Percentiles rank a stretch among this genome's conserved stretches.
Evolutionary conservation across 2,113 vertebrate genomes (phyloP).

Genomic region (Nicator chloris): DNA sequence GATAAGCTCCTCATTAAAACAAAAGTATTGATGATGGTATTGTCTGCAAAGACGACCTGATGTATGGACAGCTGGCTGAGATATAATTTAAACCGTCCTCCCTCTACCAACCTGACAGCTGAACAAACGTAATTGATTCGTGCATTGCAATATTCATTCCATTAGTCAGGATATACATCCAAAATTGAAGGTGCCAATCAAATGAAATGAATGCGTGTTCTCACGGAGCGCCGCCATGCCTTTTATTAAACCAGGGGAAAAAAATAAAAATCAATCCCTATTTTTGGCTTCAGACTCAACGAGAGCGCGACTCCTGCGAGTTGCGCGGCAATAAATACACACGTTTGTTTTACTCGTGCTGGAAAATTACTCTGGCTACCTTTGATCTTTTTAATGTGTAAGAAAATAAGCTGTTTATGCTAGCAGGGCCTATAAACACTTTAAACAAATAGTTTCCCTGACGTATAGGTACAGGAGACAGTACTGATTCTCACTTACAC

Average conservation of each 20-base stretch:
- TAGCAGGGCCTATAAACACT: background rate
- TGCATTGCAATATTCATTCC: constrained; percentile 55
- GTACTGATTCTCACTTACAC: constrained; percentile 27
- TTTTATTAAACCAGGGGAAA: constrained; percentile 45
- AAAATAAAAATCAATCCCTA: constrained; percentile 27
- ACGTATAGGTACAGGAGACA: background rate
- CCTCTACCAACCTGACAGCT: constrained; percentile 59
- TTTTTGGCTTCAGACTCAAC: constrained; percentile 14
- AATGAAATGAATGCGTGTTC: constrained; percentile 51
- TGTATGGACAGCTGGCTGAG: constrained; percentile 24
- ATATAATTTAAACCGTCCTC: constrained; percentile 47
- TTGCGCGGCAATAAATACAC: constrained; percentile 8
- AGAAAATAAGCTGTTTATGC: constrained; percentile 48
- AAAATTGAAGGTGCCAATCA: constrained; percentile 72
- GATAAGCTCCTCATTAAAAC: constrained; percentile 41
- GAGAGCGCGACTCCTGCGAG: background rate
- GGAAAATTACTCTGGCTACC: constrained; percentile 31
- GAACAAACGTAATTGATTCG: constrained; percentile 66
- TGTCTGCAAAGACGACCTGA: background rate
- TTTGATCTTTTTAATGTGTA: constrained; percentile 42
- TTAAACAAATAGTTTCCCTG: constrained; percentile 38
- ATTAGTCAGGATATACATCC: constrained; percentile 54
- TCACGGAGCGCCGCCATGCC: constrained; percentile 9
- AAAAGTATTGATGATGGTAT: background rate
- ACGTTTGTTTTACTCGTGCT: background rate